Evolutionary conservation across 2,888 invertebrate species (phyloP), one percentile per base, ranked within the genome.

Genomic region (Lingula anatina): DNA sequence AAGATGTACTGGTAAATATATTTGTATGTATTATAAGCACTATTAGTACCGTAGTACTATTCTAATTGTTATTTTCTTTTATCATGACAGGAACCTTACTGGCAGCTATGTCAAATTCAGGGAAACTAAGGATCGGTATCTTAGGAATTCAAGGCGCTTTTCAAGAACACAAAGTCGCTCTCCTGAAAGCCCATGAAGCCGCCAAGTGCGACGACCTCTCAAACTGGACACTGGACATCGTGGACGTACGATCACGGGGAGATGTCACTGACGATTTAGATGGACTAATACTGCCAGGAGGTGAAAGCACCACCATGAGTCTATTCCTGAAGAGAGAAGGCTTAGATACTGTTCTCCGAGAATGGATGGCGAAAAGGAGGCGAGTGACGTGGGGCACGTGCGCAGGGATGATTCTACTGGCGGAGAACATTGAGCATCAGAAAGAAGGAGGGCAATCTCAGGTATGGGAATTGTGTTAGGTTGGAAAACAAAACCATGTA

Each of bases 361-460:
- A 53, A 1, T 68, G 68, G 68, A 60, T 66, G 37, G 50, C 50
- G n/a, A 42, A 55, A 23, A 54, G 53, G 21, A 36, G 49, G 37
- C 64, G 65, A 52, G 63, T 68, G 50, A 62, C 64, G 0, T 70
- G 69, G 69, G 71, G 71, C 1, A 70, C 69, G 37, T 71, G 71
- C 46, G 71, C 71, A 20, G 71, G 71, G 21, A 65, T 71, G 60
- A 70, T 71, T 37, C 47, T 70, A n/a, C 46, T 71, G 15, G 59
- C 70, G 1, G 63, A 67, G 48, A 42, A 58, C 35, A 59, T 61
- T 0, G 61, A 64, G 40, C 62, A 69, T 31, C 65, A 65, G 41
- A 71, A 68, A 50, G 41, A 54, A 15, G 67, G 65, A 1, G 70
- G 71, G 12, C 70, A 71, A 44, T 47, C 59, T 18, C 55, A 61